A percentile compares a stretch with the other conserved stretches of the same genome.
Conservation (phyloP, 2,888 invertebrate species). For the Mallateleia sp. region DNA sequence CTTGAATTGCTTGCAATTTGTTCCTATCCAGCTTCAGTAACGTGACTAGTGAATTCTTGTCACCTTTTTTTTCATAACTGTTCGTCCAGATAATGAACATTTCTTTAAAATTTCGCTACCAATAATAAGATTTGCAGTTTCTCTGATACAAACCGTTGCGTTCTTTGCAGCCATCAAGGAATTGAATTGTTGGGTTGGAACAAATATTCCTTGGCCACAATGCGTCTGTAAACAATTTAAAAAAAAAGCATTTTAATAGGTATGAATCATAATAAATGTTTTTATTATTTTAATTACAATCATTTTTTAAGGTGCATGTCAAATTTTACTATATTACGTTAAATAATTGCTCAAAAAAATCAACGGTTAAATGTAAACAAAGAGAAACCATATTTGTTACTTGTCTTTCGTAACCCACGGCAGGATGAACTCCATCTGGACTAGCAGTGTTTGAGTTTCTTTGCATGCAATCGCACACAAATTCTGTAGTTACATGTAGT, state of each 20-base stretch:
- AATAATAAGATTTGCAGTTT: constrained; percentile 8
- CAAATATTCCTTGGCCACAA: constrained; percentile 10
- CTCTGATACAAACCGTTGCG: constrained; percentile 5
- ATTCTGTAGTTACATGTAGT: constrained; percentile 6
- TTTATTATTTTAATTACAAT: too few species aligned
- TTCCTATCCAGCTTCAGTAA: constrained; percentile 23
- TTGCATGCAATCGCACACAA: constrained; percentile 1
- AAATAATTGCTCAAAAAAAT: too few species aligned
- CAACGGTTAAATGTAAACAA: too few species aligned
- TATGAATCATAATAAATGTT: too few species aligned
- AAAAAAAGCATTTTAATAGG: too few species aligned
- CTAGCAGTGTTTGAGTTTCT: constrained; percentile 9
- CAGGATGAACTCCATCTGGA: constrained; percentile 15
- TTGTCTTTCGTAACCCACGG: constrained; percentile 17
- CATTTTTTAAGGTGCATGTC: too few species aligned
- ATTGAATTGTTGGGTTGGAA: constrained; percentile 14
- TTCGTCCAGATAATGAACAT: constrained; percentile 42
- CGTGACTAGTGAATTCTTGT: neutral
- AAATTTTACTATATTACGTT: too few species aligned
- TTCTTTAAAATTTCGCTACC: constrained; percentile 25
- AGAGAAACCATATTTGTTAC: constrained; percentile 10
- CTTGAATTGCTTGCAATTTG: constrained; percentile 18
- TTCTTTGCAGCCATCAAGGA: constrained; percentile 16
- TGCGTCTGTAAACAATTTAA: constrained; percentile 21
- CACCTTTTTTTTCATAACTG: neutral